These are phyloP conservation scores for Phengaris arion DNA, from an alignment of 2,888 invertebrate species.

Conservation along the genomic window DNA sequence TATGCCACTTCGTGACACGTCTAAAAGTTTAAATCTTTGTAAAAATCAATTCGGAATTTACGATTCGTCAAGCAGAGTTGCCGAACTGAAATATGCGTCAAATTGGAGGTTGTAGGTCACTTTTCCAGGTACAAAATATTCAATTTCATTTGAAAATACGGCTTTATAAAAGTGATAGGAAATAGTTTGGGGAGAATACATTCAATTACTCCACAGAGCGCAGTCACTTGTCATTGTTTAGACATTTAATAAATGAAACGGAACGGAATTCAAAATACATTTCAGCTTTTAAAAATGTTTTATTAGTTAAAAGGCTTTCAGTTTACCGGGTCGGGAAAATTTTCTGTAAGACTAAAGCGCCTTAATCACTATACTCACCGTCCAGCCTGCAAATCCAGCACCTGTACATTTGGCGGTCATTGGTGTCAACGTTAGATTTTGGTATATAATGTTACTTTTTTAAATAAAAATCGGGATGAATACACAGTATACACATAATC, in stretches of 20 bases:
- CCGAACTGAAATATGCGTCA: neutral
- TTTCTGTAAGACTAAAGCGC: too few species aligned
- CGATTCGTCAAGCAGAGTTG: neutral
- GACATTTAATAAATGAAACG: conserved; percentile 23
- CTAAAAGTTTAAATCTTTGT: too few species aligned
- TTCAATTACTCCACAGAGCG: neutral
- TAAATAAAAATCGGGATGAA: too few species aligned
- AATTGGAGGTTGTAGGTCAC: neutral
- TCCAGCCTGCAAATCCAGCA: too few species aligned
- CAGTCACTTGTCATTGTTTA: conserved; percentile 12
- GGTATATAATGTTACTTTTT: too few species aligned
- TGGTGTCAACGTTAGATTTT: too few species aligned
- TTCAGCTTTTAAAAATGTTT: conserved; percentile 9
- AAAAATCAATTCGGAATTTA: neutral
- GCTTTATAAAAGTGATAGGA: conserved; percentile 2
- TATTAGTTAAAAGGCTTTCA: conserved; percentile 7
- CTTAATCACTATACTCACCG: too few species aligned
- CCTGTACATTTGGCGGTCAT: too few species aligned
- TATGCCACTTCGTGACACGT: too few species aligned
- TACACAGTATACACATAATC: neutral
- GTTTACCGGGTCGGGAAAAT: neutral
- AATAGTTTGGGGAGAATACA: conserved; percentile 4
- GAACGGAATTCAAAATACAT: neutral
- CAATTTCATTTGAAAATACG: conserved; percentile 13
- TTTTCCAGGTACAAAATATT: conserved; percentile 12